These are phyloP conservation scores for Drosophila crucigera DNA, from an alignment of 2,888 invertebrate genomes.

Conservation along the genomic window DNA sequence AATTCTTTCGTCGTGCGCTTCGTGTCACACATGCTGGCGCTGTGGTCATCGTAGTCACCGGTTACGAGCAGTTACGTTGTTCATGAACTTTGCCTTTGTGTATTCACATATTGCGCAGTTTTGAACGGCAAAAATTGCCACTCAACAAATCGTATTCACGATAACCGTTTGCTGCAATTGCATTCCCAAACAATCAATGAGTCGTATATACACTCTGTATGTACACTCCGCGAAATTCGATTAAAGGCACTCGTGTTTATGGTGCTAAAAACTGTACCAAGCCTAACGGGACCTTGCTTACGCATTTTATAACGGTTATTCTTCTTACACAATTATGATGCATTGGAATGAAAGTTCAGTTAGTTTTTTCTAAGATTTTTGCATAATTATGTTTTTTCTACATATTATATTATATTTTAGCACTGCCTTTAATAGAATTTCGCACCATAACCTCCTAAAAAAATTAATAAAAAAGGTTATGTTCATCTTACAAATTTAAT, in stretches of 20 bases:
- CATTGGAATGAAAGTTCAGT: no score
- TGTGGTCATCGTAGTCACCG: constrained; percentile 20
- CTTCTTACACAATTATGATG: background rate
- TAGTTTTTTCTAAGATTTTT: no score
- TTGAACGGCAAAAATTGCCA: constrained; percentile 13
- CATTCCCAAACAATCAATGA: constrained; percentile 28
- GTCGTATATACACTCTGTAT: constrained; percentile 14
- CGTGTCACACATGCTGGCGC: background rate
- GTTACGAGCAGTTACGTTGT: constrained; percentile 17
- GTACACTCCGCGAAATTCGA: no score
- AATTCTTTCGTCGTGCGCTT: constrained; percentile 1
- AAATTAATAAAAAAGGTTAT: background rate
- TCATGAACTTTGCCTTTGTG: constrained; percentile 40
- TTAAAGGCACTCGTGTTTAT: no score
- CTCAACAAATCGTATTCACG: constrained; percentile 17
- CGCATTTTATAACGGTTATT: background rate
- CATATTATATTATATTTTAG: background rate
- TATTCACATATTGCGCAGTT: constrained; percentile 50
- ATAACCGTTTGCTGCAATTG: constrained; percentile 5
- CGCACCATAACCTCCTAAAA: no score
- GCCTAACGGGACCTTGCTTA: no score
- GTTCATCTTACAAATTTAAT: background rate
- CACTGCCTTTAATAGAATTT: background rate
- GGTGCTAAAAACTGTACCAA: no score
- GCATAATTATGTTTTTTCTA: background rate